A percentile compares a stretch with the other conserved stretches of the same genome.
phyloP scores from a whole-genome alignment of 2,888 invertebrate species.

The Uloborus plumipes region DNA sequence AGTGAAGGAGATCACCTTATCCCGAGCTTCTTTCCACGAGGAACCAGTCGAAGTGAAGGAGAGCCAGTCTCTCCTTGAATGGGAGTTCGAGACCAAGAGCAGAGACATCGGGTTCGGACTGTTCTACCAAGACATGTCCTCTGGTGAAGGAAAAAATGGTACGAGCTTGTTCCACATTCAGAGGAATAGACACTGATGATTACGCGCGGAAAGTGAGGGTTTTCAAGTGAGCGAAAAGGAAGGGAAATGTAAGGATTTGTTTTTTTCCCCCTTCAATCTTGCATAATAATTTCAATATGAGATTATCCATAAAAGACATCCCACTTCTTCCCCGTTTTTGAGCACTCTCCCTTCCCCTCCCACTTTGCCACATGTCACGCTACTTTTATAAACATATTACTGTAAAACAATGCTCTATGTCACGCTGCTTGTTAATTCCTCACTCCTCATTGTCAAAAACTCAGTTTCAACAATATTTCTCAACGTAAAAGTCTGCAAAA shows the following conservation, averaged over 20 bases:
- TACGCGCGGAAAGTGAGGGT: conserved; percentile 33
- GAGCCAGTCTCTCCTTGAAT: conserved; percentile 29
- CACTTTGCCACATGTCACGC: no score
- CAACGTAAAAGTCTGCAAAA: no score
- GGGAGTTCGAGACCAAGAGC: conserved; percentile 48
- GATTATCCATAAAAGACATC: no score
- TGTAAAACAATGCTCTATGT: no score
- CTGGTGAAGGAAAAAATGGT: conserved; percentile 27
- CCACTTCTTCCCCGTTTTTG: no score
- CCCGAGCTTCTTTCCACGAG: conserved; percentile 25
- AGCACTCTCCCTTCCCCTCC: no score
- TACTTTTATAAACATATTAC: no score
- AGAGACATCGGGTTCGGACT: conserved; percentile 45
- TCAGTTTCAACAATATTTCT: no score
- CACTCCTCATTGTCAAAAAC: no score
- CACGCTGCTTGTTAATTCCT: no score
- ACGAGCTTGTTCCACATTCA: conserved; percentile 15
- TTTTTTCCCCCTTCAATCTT: no score
- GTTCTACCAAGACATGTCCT: conserved; percentile 7
- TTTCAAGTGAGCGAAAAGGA: conserved; percentile 42
- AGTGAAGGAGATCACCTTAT: conserved; percentile 8
- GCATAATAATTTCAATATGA: no score
- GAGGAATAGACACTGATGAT: conserved; percentile 35
- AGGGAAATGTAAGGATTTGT: conserved; percentile 31
- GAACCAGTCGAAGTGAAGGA: conserved; percentile 11